A percentile compares a stretch with the other conserved stretches of the same genome.
phyloP scores from a whole-genome alignment of 2,797 vertebrate genomes.

The Premnoplex brunnescens region DNA sequence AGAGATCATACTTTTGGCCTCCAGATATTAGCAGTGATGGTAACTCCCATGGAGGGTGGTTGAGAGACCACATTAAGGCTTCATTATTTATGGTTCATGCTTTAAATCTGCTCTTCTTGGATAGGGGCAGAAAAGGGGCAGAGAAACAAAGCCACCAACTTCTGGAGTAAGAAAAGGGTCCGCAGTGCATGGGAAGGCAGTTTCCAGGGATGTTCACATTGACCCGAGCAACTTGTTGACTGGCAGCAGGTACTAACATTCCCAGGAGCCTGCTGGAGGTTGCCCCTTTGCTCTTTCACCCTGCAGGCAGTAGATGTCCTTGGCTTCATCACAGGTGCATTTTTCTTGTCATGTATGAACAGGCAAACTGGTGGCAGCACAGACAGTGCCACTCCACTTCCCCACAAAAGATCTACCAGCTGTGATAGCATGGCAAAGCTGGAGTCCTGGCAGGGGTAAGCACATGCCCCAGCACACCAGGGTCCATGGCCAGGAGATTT shows the following conservation, averaged over 20 bases:
- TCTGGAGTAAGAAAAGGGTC: background rate
- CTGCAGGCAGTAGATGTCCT: background rate
- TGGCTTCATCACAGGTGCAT: background rate
- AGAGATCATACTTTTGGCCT: background rate
- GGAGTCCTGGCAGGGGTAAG: background rate
- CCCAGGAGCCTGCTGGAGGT: background rate
- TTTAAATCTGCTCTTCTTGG: background rate
- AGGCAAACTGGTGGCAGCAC: background rate
- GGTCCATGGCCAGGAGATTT: background rate
- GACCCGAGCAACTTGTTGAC: background rate
- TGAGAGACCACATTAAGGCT: background rate
- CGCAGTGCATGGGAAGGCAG: background rate
- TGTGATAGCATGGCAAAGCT: background rate
- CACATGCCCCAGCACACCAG: accelerated
- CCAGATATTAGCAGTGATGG: background rate
- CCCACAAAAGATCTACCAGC: background rate
- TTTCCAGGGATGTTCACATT: background rate
- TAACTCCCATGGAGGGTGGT: background rate
- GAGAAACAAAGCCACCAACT: background rate
- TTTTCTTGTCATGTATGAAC: background rate
- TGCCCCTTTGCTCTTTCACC: background rate
- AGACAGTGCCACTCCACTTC: background rate
- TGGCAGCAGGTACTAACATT: background rate
- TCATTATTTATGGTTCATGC: background rate
- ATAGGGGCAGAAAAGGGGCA: background rate